These are phyloP conservation scores for Cheilosia variabilis DNA, from an alignment of 2,888 invertebrate species.

Conservation along the genomic window DNA sequence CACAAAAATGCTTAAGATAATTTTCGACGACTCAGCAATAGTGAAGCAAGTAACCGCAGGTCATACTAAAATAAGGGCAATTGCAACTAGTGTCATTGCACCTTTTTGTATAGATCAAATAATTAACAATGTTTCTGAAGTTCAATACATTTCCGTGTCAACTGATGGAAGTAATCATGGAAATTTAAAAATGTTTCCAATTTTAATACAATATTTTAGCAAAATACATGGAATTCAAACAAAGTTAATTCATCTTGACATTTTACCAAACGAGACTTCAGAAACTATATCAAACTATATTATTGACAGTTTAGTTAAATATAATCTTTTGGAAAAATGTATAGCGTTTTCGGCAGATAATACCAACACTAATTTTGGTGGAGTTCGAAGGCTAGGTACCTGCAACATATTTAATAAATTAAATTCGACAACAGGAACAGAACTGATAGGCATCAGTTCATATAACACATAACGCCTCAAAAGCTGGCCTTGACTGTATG, in stretches of 20 bases:
- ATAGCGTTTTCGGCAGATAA: slow-evolving; percentile 38
- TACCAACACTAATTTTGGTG: slow-evolving; percentile 31
- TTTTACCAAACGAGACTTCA: slow-evolving; percentile 17
- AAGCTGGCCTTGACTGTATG: slow-evolving; percentile 25
- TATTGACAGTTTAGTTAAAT: slow-evolving; percentile 26
- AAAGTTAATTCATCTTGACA: slow-evolving; percentile 16
- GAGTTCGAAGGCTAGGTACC: slow-evolving; percentile 18
- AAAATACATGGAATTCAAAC: slow-evolving; percentile 33
- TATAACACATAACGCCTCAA: slow-evolving; percentile 16
- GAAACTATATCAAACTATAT: slow-evolving; percentile 33
- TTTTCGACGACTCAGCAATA: slow-evolving; percentile 24
- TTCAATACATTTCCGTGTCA: neutral
- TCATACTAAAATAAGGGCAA: slow-evolving; percentile 8
- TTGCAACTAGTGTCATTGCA: neutral
- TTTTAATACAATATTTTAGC: slow-evolving; percentile 25
- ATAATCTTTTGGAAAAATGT: slow-evolving; percentile 33
- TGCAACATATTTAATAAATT: slow-evolving; percentile 24
- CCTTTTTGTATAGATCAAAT: neutral
- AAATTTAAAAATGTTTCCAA: slow-evolving; percentile 32
- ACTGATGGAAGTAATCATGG: neutral
- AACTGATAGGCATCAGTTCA: slow-evolving; percentile 21
- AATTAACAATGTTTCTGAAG: neutral
- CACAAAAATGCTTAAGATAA: slow-evolving; percentile 16
- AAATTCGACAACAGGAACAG: slow-evolving; percentile 13
- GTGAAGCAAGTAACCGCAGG: slow-evolving; percentile 1